These are phyloP conservation scores for Bedellia somnulentella DNA, from an alignment of 2,888 invertebrate species.

Conservation along the genomic window DNA sequence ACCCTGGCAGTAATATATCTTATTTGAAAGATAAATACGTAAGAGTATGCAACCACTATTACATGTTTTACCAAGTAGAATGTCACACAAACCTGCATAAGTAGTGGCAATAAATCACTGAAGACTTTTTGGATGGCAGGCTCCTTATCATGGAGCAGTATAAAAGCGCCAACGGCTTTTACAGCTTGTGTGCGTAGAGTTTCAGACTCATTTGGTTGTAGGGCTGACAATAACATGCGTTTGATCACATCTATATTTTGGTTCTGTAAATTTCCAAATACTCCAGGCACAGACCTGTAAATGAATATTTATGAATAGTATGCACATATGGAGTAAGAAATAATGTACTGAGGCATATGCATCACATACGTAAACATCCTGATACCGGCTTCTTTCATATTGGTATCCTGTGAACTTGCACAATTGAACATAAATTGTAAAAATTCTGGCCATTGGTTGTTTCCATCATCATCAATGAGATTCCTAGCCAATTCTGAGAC, in stretches of 20 bases:
- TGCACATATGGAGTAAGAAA: neutral
- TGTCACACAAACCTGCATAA: slow-evolving; percentile 79
- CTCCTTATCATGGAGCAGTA: slow-evolving; percentile 92
- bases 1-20: slow-evolving; percentile 39
- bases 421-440: slow-evolving; percentile 94
- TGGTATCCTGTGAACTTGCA: slow-evolving; percentile 79
- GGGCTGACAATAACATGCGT: slow-evolving; percentile 87
- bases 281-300: slow-evolving; percentile 85
- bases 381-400: slow-evolving; percentile 90
- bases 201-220: slow-evolving; percentile 71
- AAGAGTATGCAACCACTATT: slow-evolving; percentile 16
- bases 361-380: slow-evolving; percentile 85
- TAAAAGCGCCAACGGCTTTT: slow-evolving; percentile 83
- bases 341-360: too few species aligned
- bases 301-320: neutral
- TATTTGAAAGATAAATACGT: slow-evolving; percentile 31
- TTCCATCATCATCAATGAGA: slow-evolving; percentile 92
- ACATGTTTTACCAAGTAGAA: too few species aligned
- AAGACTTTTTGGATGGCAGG: slow-evolving; percentile 87
- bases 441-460: slow-evolving; percentile 96
- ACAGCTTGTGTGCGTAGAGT: slow-evolving; percentile 82
- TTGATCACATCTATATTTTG: slow-evolving; percentile 92
- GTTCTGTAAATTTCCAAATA: slow-evolving; percentile 94
- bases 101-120: slow-evolving; percentile 77
- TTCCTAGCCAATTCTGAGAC: slow-evolving; percentile 95